Evolutionary conservation across 2,113 vertebrate genomes (phyloP).

Genomic region (Lichenostomus cassidix): DNA sequence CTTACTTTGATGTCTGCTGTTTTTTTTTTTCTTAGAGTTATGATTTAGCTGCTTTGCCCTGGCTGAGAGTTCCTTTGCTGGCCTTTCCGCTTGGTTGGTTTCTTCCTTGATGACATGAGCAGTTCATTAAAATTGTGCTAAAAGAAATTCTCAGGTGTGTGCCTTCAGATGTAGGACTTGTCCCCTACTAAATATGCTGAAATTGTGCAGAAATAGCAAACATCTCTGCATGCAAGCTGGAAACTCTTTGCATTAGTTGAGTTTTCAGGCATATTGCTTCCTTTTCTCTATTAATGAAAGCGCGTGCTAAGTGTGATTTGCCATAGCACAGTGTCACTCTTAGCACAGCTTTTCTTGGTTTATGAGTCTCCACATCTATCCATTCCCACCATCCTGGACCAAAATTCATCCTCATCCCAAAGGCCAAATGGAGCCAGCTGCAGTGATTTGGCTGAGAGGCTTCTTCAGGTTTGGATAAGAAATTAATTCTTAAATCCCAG

Average conservation of each 20-base stretch:
- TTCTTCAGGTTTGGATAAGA: neutral
- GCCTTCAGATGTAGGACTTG: neutral
- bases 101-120: neutral
- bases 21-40: neutral
- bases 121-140: neutral
- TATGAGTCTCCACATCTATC: neutral
- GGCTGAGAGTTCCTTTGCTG: neutral
- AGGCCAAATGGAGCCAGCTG: neutral
- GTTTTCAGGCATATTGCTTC: neutral
- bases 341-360: neutral
- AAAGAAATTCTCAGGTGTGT: neutral
- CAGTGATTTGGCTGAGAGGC: neutral
- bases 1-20: neutral
- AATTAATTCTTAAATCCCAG: neutral
- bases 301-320: neutral
- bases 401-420: neutral
- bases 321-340: neutral
- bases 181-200: neutral
- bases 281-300: neutral
- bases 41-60: neutral
- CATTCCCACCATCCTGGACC: neutral
- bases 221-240: neutral
- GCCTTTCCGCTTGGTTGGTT: neutral
- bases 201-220: neutral
- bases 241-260: neutral